A percentile compares a stretch with the other conserved stretches of the same genome.
These are phyloP conservation scores for Laupala kohalensis DNA, from an alignment of 1,140 invertebrate genomes.

Conservation along the genomic window DNA sequence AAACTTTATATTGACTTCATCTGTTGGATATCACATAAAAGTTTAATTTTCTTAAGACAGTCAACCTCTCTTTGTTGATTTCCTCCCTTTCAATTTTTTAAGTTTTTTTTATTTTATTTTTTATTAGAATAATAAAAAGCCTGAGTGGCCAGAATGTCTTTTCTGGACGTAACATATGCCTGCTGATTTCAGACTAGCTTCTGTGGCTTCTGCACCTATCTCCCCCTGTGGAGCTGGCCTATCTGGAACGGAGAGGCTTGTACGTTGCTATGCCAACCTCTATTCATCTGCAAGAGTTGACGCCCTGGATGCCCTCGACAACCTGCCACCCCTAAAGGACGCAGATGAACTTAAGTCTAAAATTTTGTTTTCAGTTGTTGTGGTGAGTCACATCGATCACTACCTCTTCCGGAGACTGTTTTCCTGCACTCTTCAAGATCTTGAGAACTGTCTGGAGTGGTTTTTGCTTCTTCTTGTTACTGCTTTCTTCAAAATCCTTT, in stretches of 20 bases:
- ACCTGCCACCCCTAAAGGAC: constrained; percentile 58
- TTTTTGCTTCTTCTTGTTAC: neutral
- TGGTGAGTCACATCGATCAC: constrained; percentile 52
- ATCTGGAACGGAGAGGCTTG: constrained; percentile 32
- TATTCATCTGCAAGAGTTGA: constrained; percentile 75
- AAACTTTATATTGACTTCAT: no score
- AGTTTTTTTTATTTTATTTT: no score
- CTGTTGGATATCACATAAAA: no score
- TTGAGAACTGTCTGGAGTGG: neutral
- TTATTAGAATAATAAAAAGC: no score
- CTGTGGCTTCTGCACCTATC: neutral
- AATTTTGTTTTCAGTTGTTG: constrained; percentile 86
- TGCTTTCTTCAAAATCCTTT: neutral
- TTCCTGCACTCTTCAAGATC: neutral
- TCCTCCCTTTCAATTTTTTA: no score
- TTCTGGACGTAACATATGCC: constrained; percentile 3
- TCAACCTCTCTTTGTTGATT: no score
- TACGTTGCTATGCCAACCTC: constrained; percentile 67
- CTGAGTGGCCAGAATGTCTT: no score
- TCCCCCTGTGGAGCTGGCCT: neutral
- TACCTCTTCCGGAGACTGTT: constrained; percentile 1
- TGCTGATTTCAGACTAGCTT: constrained; percentile 14
- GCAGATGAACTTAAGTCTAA: constrained; percentile 81
- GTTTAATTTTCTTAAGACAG: no score
- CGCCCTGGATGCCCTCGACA: constrained; percentile 69